Evolutionary conservation across 2,113 vertebrate genomes (phyloP).

Genomic region (Microtus richardsoni): DNA sequence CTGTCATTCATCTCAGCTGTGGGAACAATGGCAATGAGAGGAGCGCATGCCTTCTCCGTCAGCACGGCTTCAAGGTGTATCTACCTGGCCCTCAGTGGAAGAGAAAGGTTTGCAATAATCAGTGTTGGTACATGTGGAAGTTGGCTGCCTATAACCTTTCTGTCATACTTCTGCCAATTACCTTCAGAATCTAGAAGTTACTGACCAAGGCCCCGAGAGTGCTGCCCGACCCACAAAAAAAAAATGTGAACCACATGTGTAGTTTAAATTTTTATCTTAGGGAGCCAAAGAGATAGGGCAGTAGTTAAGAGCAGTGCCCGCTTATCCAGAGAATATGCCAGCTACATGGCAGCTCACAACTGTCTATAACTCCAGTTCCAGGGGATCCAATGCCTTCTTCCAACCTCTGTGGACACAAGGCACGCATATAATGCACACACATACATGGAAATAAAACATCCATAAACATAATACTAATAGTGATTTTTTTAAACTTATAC

Average conservation of each 20-base stretch:
- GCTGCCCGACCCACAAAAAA: background rate
- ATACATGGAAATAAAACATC: background rate
- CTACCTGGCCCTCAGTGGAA: background rate
- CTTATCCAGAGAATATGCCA: too few species aligned
- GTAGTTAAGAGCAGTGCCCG: background rate
- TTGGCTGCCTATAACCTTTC: background rate
- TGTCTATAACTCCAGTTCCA: background rate
- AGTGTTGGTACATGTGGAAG: background rate
- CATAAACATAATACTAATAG: background rate
- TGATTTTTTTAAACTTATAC: background rate
- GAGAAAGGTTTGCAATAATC: background rate
- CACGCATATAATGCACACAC: background rate
- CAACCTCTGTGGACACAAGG: background rate
- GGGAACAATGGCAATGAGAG: background rate
- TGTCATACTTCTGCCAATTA: background rate
- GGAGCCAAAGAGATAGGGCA: too few species aligned
- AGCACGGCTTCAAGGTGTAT: background rate
- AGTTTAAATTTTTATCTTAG: background rate
- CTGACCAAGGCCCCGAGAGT: background rate
- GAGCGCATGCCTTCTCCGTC: background rate
- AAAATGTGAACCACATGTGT: background rate
- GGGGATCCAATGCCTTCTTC: background rate
- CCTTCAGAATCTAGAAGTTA: background rate
- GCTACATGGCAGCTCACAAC: background rate
- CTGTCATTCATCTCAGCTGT: background rate